Base-by-base conservation (phyloP, 2,888 invertebrate genomes). In the Eristalis pertinax region DNA sequence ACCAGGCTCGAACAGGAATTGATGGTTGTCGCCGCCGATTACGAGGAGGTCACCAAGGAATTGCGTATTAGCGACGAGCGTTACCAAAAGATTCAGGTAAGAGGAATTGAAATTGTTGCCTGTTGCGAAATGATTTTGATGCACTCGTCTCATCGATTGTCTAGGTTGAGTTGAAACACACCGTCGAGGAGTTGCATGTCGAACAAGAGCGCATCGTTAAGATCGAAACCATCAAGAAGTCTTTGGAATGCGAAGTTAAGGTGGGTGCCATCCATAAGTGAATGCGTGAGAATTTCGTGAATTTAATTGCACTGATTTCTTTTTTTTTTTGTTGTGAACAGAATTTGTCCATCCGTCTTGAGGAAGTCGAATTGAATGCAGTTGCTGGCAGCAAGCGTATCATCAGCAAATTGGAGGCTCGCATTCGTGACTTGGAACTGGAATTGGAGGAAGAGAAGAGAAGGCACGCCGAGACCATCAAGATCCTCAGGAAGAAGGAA, bases 401-500 rank as follows among this genome's bases (percentile, higher is more conserved):
- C 94, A 98, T 99, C 95, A 97, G 98, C 95, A 99, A 99, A 95
- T 95, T 99, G 93, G 99, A 99, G 94, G 97, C 98, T 90, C 95
- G 97, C 95, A 96, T 99, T 91, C 97, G 98, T 92, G 99, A 99
- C 92, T 94, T 98, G 94, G 99, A 99, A 94, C 94, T 98, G 90
- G 98, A 98, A 94, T 94, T 98, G 90, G 99, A 99, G 92, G 99
- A 98, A 94, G 99, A 99, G 94, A 98, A 98, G 95, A 96, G 98
- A 93, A 96, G 98, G 93, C 99, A 99, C 94, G 96, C 98, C 90
- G 99, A 99, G 94, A 98, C 98, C 91, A 97, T 98, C 93, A 98
- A 98, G 95, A 98, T 98, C 93, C 95, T 99, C 92, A 97, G 99
- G 94, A 99, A 99, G 96, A 99, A 99, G 96, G 99, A 99, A 93